Evolutionary conservation across 2,888 invertebrate species (phyloP).

Genomic region (Dorcus parallelipipedus): DNA sequence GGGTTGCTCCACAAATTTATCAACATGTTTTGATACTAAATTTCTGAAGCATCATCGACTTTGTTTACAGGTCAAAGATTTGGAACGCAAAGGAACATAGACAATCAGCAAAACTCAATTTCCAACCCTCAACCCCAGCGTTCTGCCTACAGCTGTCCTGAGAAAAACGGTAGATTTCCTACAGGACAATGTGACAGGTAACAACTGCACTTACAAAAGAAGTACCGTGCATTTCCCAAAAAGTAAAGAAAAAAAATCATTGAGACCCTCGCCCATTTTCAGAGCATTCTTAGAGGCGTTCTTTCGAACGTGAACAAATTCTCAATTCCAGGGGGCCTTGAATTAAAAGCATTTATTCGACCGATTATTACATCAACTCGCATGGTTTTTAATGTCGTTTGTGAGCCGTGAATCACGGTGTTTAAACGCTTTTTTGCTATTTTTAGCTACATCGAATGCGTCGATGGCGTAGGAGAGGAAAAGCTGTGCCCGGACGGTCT

Average conservation of each 20-base stretch:
- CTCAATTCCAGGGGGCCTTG: neutral
- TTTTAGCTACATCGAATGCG: slow-evolving; percentile 50
- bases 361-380: slow-evolving; percentile 8
- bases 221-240: slow-evolving; percentile 56
- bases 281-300: neutral
- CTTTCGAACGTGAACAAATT: neutral
- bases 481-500: slow-evolving; percentile 81
- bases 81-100: neutral
- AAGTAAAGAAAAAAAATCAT: slow-evolving; percentile 34
- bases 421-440: neutral
- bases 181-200: slow-evolving; percentile 67
- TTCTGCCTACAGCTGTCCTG: slow-evolving; percentile 52
- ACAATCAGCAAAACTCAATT: neutral
- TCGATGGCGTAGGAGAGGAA: slow-evolving; percentile 71
- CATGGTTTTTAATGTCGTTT: neutral
- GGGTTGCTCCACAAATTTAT: no score
- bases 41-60: neutral
- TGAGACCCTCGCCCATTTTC: neutral
- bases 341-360: neutral
- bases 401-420: neutral
- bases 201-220: neutral
- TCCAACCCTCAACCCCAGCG: neutral
- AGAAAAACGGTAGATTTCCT: slow-evolving; percentile 67
- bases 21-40: neutral
- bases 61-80: slow-evolving; percentile 11